Evolutionary conservation across 2,113 vertebrate species (phyloP), one percentile per base, ranked within the genome.

Genomic region (Misgurnus mizolepis): DNA sequence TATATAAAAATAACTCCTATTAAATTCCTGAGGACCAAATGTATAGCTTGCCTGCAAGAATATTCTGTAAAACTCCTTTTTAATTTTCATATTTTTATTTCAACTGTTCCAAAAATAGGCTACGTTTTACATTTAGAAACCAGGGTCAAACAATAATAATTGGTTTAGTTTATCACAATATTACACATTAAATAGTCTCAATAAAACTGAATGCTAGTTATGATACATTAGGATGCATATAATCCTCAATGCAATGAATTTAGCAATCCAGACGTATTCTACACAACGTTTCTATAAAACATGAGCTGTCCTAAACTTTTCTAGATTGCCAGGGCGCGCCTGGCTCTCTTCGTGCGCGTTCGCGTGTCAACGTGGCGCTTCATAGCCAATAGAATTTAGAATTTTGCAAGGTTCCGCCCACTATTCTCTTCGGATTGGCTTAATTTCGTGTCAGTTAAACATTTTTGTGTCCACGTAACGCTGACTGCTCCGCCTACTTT

Each of bases 361-460:
- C 83, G 45, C 85, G 81, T 93, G 93, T 90, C 93, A 93, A 95
- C 93, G 93, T 95, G 93, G 94, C 91, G 90, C 9, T 89, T 84
- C 61, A 6, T 47, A 87, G 71, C 91, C 93, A 94, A 90, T 95
- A 55, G 80, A 78, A 82, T 67, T 1, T 0, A 0, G 0, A 3
- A 40, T 61, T 40, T 41, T 1, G 0, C 34, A 14, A 7, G 7
- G 55, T 18, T 8, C 79, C 62, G 6, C 34, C 40, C 27, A 27
- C 5, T 2, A 0, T 2, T 10, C 18, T 6, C 7, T 11, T 5
- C 15, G 8, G 27, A 69, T 78, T 43, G 71, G 81, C 71, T 60
- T 6, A 53, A 61, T 83, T 12, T 12, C 1, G 1, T 0, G 1
- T 15, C 4, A 2, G 3, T 27, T 4, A 27, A 56, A 3, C 39